Evolutionary conservation across 2,113 vertebrate genomes (phyloP), one percentile per base, ranked within the genome.

Genomic region (Syrmaticus mikado): DNA sequence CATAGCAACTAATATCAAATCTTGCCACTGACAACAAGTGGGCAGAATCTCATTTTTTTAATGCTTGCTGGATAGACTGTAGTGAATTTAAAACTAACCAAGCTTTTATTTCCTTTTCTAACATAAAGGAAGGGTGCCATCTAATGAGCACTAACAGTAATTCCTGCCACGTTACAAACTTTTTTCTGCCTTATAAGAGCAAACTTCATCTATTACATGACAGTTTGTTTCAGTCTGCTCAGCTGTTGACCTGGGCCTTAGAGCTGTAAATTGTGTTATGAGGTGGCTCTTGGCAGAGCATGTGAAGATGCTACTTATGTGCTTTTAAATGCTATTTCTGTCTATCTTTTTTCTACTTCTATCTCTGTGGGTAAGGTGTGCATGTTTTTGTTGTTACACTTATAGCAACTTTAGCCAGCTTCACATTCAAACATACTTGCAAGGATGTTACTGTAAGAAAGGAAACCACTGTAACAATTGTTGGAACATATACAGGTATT

Each of bases 111-210:
- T 93, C 11, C 36, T 17, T 46, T 30, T 45, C 11, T 58, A 71
- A 50, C 7, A 13, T 73, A 46, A 95, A 89, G 64, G 78, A 90
- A 95, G 89, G 72, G 67, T 92, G 94, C 89, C 92, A 94, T 38
- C 95, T 96, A 96, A 95, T 85, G 95, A 94, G 28, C 87, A 53
- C 28, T 50, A 60, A 20, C 55, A 87, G 91, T 67, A 96, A 92
- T 48, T 91, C 86, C 40, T 89, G 36, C 43, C 11, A 0, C 2
- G 6, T 13, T 41, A 9, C 32, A 41, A 52, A 4, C 10, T 62
- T 86, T 41, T 41, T 40, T 40, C 40, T 92, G 61, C 40, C 46
- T 64, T n/a, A 13, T 1, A 62, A 30, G 13, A 81, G 11, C 28
- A 46, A 55, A 57, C 11, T 25, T 41, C 7, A 46, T 32, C 60